phyloP scores from a whole-genome alignment of 2,888 invertebrate genomes.

The Trisateles emortualis region DNA sequence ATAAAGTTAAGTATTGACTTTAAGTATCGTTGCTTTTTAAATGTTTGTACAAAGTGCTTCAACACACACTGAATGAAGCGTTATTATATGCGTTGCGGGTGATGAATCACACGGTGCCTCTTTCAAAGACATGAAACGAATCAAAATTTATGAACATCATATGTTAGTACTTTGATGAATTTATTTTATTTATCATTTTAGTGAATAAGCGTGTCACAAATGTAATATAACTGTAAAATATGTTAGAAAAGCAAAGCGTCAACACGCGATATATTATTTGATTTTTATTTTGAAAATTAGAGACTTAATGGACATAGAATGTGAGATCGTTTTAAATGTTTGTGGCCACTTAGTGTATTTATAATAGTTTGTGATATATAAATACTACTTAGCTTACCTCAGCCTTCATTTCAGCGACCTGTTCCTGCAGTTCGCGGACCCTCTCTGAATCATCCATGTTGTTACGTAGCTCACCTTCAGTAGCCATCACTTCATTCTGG shows the following conservation, averaged over 20 bases:
- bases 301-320: background rate
- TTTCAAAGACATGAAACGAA: conserved; percentile 30
- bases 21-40: too few species aligned
- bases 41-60: conserved; percentile 33
- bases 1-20: too few species aligned
- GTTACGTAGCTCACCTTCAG: conserved; percentile 96
- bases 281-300: background rate
- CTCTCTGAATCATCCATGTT: conserved; percentile 95
- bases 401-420: conserved; percentile 96
- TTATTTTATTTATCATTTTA: conserved; percentile 13
- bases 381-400: conserved; percentile 89
- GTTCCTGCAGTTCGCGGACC: conserved; percentile 96
- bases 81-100: conserved; percentile 35
- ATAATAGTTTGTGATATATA: background rate
- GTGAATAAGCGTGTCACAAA: conserved; percentile 31
- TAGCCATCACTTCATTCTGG: conserved; percentile 97
- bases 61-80: conserved; percentile 48
- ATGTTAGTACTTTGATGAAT: conserved; percentile 31
- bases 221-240: conserved; percentile 11
- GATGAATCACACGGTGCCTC: conserved; percentile 47
- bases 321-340: background rate
- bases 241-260: conserved; percentile 40
- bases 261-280: conserved; percentile 13
- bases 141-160: too few species aligned
- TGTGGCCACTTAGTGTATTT: conserved; percentile 6